Evolutionary conservation across 2,113 vertebrate genomes (phyloP).

Genomic region (Sinocyclocheilus anophthalmus): DNA sequence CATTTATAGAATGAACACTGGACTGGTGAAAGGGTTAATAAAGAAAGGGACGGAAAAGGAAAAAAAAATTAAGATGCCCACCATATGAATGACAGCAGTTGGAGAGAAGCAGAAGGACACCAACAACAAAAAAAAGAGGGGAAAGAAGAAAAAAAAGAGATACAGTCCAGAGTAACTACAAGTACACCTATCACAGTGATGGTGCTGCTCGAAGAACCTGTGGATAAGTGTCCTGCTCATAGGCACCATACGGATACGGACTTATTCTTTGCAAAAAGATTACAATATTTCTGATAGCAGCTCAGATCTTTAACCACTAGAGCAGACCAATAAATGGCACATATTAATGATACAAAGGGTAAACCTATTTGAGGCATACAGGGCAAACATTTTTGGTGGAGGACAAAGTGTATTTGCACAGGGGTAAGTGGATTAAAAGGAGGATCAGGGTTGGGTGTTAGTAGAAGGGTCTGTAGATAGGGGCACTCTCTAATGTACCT

Average conservation of each 20-base stretch:
- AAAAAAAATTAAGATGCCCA: background rate
- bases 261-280: background rate
- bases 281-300: background rate
- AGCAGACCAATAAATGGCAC: background rate
- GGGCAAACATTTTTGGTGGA: background rate
- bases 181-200: background rate
- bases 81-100: constrained; percentile 39
- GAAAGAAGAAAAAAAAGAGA: background rate
- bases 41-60: background rate
- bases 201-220: background rate
- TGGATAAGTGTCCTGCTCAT: background rate
- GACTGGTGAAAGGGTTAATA: background rate
- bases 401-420: constrained; percentile 22
- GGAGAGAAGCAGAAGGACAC: constrained; percentile 35
- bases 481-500: constrained; percentile 80
- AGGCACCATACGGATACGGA: background rate
- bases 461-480: constrained; percentile 48
- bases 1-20: constrained; percentile 1
- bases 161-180: background rate
- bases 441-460: constrained; percentile 68
- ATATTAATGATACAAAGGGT: background rate
- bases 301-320: background rate
- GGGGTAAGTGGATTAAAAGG: constrained; percentile 37
- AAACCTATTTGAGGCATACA: background rate
- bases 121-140: background rate